Evolutionary conservation across 2,888 invertebrate species (phyloP), one percentile per base, ranked within the genome.

Genomic region (Noctua comes): DNA sequence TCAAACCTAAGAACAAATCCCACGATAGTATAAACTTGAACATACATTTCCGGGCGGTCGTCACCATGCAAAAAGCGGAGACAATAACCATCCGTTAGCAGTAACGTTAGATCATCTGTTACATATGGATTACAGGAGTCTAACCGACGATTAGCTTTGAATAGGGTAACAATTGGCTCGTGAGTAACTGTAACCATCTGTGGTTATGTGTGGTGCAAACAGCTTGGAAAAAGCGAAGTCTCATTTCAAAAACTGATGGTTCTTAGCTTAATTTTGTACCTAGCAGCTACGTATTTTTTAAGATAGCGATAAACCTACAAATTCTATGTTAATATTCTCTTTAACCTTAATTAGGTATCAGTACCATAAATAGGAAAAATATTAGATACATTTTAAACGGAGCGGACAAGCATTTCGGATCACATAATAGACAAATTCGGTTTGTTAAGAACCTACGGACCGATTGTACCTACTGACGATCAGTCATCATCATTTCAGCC

Each of bases 21-120:
- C 40, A 48, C 18, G 2, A 24, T 46, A 57, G 40, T 21, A 8
- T 40, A 31, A 70, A 43, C 57, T 73, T 2, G 3, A n/a, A 13
- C 43, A 16, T 18, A 69, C 40, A 54, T 80, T 83, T 80, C 77
- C 74, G 77, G 83, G 57, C 77, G 77, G 64, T 65, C 43, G 77
- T 59, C 71, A 86, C 59, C 64, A 76, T 24, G 69, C 83, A 88
- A 88, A 84, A 82, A 77, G 18, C 3, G 16, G 16, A 82, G 66
- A 85, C 86, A 88, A 86, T 88, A 88, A 78, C 73, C 66, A 73
- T 76, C 89, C 85, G 88, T 88, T 89, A 88, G 62, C 69, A 75
- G 83, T 87, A 88, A 78, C 88, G 88, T 88, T 88, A 88, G 70
- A 77, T 86, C 85, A 87, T 88, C 87, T 89, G 86, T 89, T 89